Percentiles rank a stretch among this genome's conserved stretches.
Evolutionary conservation across 2,113 vertebrate genomes (phyloP).

Genomic region (Cyanoliseus patagonus): DNA sequence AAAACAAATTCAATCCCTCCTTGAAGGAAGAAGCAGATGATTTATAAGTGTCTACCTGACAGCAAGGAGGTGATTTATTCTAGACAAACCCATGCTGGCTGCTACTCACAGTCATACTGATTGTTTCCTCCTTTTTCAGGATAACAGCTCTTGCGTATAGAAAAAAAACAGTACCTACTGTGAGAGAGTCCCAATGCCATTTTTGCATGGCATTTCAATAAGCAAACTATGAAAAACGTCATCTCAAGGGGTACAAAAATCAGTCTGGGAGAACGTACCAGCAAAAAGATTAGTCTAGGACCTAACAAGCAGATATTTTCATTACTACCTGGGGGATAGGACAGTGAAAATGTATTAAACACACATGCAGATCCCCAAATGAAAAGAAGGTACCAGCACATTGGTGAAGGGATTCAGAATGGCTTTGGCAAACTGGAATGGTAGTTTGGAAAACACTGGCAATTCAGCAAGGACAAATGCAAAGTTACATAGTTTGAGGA

Average conservation of each 20-base stretch:
- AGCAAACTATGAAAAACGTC: neutral
- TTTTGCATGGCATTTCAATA: neutral
- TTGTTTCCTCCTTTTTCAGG: neutral
- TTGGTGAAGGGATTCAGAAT: neutral
- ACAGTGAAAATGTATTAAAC: neutral
- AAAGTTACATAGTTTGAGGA: neutral
- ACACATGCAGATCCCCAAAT: neutral
- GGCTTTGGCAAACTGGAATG: neutral
- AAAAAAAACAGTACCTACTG: fast-evolving
- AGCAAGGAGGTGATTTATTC: neutral
- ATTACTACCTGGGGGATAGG: neutral
- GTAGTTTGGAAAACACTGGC: neutral
- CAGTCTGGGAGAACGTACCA: neutral
- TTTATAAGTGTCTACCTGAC: neutral
- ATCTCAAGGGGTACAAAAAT: neutral
- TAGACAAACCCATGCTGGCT: neutral
- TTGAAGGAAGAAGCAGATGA: neutral
- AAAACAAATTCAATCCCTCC: neutral
- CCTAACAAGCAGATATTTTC: neutral
- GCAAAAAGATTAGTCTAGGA: neutral
- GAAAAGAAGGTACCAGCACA: neutral
- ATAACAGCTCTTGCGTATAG: neutral
- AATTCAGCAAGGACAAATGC: neutral
- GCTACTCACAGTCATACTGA: neutral
- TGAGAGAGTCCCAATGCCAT: neutral